These are phyloP conservation scores for Pseudorasbora parva DNA, from an alignment of 2,113 vertebrate species.

Conservation along the genomic window DNA sequence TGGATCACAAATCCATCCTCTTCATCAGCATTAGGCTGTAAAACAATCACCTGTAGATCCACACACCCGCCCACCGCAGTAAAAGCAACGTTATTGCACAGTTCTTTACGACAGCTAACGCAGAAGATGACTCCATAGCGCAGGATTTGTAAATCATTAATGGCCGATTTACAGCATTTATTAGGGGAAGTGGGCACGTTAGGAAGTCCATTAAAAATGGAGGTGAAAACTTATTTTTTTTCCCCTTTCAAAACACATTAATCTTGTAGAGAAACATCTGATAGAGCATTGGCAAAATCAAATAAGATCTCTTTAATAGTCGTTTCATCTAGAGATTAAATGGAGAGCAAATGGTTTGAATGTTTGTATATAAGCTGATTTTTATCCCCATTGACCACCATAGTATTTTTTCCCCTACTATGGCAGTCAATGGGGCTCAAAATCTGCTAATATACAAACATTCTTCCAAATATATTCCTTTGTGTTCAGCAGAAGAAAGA, in stretches of 20 bases:
- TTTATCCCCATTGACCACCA: too few species aligned
- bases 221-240: neutral
- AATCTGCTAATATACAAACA: too few species aligned
- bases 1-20: neutral
- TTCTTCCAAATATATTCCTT: too few species aligned
- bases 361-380: too few species aligned
- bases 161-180: neutral
- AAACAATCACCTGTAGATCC: neutral
- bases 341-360: too few species aligned
- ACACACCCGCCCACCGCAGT: neutral
- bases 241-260: neutral
- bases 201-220: slow-evolving; percentile 5
- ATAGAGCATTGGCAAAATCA: neutral
- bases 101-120: neutral
- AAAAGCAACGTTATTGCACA: neutral
- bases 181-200: neutral
- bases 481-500: too few species aligned
- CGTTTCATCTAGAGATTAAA: too few species aligned
- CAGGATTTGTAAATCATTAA: slow-evolving; percentile 10
- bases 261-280: neutral
- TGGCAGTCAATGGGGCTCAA: too few species aligned
- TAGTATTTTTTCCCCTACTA: too few species aligned
- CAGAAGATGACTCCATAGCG: neutral
- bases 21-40: slow-evolving; percentile 13
- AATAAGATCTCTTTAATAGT: too few species aligned